A percentile compares a stretch with the other conserved stretches of the same genome.
phyloP scores from a whole-genome alignment of 1,140 invertebrate genomes.

The Anastatus disparis region DNA sequence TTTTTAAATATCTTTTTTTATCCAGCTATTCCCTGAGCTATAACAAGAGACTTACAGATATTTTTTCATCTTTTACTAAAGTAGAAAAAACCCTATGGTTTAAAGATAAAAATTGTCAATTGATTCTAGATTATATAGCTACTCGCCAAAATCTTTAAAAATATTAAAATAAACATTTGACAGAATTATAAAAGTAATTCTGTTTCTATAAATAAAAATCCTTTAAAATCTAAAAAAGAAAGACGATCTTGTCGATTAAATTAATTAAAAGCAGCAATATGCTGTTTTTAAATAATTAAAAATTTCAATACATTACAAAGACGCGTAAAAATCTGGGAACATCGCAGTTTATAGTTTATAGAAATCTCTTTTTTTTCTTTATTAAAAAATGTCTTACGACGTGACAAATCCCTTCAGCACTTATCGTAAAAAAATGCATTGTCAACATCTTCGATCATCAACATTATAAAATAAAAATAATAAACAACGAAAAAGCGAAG shows the following conservation, averaged over 20 bases:
- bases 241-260: too few species aligned
- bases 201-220: background rate
- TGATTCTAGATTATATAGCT: constrained; percentile 14
- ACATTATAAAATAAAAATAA: constrained; percentile 11
- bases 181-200: constrained; percentile 17
- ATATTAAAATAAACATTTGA: constrained; percentile 29
- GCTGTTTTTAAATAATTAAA: too few species aligned
- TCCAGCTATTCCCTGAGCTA: constrained; percentile 38
- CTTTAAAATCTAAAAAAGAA: too few species aligned
- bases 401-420: constrained; percentile 31
- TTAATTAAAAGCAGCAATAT: background rate
- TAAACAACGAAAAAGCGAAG: constrained; percentile 12
- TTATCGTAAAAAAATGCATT: constrained; percentile 50
- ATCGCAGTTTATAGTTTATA: constrained; percentile 8
- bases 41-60: constrained; percentile 40
- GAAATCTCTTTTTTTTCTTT: constrained; percentile 13
- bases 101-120: constrained; percentile 31
- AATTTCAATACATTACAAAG: background rate
- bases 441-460: constrained; percentile 45
- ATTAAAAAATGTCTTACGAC: constrained; percentile 15
- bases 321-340: constrained; percentile 27
- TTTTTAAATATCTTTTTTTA: constrained; percentile 37
- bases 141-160: constrained; percentile 11
- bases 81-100: constrained; percentile 31
- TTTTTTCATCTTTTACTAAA: constrained; percentile 29